Evolutionary conservation across 2,113 vertebrate species (phyloP), one percentile per base, ranked within the genome.

Genomic region (Centropus unirufus): DNA sequence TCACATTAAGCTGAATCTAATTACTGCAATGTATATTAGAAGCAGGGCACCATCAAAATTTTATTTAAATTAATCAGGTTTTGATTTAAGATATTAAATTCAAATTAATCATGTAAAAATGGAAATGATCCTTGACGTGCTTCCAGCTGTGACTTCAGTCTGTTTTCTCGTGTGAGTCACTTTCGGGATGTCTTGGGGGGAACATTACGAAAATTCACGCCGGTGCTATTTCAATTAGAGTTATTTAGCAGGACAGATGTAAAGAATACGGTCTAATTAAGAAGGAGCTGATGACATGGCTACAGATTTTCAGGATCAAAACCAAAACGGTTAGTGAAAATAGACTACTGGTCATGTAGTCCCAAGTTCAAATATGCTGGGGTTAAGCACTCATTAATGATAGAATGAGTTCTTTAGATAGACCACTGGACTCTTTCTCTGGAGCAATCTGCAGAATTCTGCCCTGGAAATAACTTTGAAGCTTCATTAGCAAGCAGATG

Each of bases 31-130:
- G 98, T 99, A 98, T 98, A 98, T 98, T 98, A 98, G 98, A 98
- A 98, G 98, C 98, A 98, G 98, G 98, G 98, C 98, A 99, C 98
- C 98, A 98, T 99, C 98, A 99, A 99, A 99, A 99, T 99, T 99
- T 99, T 99, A 99, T 99, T 99, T 98, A 99, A 99, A 99, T 99
- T 99, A 99, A 99, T 99, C 99, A 99, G 99, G 99, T 99, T 99
- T 99, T 99, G 99, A 99, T 99, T 99, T 99, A 99, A 99, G 99
- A 99, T 99, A 99, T 99, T 99, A 99, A 99, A 99, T 99, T 99
- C 99, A 99, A 99, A 99, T 99, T 99, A 99, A 99, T 99, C 99
- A 99, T 99, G 99, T 99, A 99, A 99, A 99, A 99, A 99, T 99
- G 99, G 98, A 99, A 99, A 99, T 99, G 99, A 99, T 99, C 99